Percentiles rank a stretch among this genome's conserved stretches.
Evolutionary conservation across 2,113 vertebrate genomes (phyloP).

Genomic region (Piprites chloris): DNA sequence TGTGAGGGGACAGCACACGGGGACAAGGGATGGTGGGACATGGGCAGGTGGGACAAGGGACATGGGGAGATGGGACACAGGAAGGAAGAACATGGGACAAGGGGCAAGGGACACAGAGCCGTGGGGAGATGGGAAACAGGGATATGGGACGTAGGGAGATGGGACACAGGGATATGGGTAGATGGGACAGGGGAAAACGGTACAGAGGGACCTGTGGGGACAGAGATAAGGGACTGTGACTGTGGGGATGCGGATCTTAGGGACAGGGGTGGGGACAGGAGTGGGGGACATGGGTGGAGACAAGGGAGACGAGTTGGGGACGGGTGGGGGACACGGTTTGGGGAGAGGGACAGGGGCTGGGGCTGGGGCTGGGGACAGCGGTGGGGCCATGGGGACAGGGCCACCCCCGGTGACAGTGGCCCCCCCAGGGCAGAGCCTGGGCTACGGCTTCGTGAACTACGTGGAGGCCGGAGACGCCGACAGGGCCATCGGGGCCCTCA

Average conservation of each 20-base stretch:
- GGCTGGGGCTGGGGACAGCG: not conserved
- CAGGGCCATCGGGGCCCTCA: slow-evolving; percentile 96
- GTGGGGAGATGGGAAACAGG: too few species aligned
- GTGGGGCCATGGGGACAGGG: not conserved
- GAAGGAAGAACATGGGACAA: too few species aligned
- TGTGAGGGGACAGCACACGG: not conserved
- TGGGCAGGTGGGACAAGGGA: not conserved
- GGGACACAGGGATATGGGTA: too few species aligned
- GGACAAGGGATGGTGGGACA: not conserved
- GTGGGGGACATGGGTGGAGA: not conserved
- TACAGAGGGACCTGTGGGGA: too few species aligned
- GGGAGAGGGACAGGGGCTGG: not conserved
- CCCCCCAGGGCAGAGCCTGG: slow-evolving; percentile 89
- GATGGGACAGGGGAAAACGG: too few species aligned
- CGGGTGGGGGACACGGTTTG: not conserved
- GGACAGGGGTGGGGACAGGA: too few species aligned
- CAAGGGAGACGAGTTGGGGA: not conserved
- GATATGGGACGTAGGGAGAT: not conserved
- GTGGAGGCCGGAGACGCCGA: slow-evolving; percentile 94
- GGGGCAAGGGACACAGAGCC: too few species aligned
- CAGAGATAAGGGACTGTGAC: too few species aligned
- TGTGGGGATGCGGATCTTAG: not conserved
- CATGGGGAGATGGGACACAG: too few species aligned
- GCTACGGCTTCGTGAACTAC: slow-evolving; percentile 96
- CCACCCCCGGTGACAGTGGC: not conserved